These are phyloP conservation scores for Cheilosia grossa DNA, from an alignment of 2,888 invertebrate genomes.

Conservation along the genomic window DNA sequence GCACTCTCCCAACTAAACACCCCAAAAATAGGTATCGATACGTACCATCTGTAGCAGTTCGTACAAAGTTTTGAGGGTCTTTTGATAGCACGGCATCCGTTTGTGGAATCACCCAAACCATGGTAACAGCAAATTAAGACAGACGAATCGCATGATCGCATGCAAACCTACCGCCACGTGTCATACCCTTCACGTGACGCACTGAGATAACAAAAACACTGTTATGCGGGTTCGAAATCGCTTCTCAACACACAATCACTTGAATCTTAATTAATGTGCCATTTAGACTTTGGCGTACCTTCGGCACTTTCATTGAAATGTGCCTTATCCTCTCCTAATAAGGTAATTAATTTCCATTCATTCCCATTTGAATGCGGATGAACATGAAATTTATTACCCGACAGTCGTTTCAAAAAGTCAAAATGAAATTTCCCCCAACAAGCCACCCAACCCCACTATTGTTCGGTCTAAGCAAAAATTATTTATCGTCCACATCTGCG, in stretches of 20 bases:
- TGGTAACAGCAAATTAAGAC: no score
- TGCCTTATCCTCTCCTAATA: neutral
- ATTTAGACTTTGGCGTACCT: neutral
- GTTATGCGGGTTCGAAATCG: constrained; percentile 20
- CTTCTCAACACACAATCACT: constrained; percentile 14
- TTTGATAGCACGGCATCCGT: no score
- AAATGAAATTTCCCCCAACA: neutral
- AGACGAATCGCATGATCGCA: no score
- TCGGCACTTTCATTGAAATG: neutral
- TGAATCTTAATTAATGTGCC: constrained; percentile 14
- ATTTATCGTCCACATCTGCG: constrained; percentile 52
- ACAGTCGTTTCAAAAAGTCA: constrained; percentile 3
- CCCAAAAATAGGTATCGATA: no score
- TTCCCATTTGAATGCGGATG: constrained; percentile 36
- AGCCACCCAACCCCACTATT: neutral
- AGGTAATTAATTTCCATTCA: constrained; percentile 32
- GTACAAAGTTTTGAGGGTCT: no score
- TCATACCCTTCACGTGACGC: constrained; percentile 10
- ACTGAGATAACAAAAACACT: neutral
- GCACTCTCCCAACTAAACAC: no score
- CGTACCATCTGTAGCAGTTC: no score
- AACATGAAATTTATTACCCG: constrained; percentile 30
- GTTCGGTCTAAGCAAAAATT: constrained; percentile 10
- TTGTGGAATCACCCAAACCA: no score
- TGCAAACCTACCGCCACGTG: no score